A percentile compares a stretch with the other conserved stretches of the same genome.
Conservation (phyloP, 2,888 invertebrate species). For the Amphipyra tragopoginis region DNA sequence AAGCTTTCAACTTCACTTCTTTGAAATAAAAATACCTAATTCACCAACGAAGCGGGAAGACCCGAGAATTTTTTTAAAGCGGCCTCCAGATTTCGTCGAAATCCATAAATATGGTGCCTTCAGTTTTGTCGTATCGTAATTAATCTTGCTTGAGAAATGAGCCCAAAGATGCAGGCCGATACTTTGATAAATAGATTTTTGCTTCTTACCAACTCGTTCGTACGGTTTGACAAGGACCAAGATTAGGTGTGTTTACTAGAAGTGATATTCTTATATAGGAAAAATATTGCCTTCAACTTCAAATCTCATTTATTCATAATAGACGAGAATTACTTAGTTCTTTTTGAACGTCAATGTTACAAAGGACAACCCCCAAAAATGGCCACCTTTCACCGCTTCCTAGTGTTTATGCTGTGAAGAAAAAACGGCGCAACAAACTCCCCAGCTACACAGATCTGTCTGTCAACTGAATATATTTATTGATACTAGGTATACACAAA, state of each 20-base stretch:
- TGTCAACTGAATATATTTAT: no score
- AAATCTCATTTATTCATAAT: no score
- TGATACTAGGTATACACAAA: no score
- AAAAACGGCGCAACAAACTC: no score
- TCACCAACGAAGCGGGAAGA: slow-evolving; percentile 38
- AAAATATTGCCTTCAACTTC: no score
- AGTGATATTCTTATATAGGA: slow-evolving; percentile 20
- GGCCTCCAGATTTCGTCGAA: slow-evolving; percentile 23
- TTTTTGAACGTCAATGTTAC: no score
- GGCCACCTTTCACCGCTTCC: no score
- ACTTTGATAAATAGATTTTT: slow-evolving; percentile 87
- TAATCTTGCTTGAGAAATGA: slow-evolving; percentile 86
- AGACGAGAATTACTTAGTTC: no score
- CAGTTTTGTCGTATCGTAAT: slow-evolving; percentile 79
- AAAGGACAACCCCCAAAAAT: no score
- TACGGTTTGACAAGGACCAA: slow-evolving; percentile 57
- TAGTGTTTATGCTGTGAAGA: no score
- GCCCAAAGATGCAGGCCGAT: slow-evolving; percentile 78
- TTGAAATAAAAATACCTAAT: slow-evolving; percentile 31
- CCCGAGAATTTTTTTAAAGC: slow-evolving; percentile 47
- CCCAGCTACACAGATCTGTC: no score
- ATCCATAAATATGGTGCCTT: slow-evolving; percentile 70
- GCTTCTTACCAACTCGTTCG: slow-evolving; percentile 80
- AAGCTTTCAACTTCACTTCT: slow-evolving; percentile 3
- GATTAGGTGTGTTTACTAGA: slow-evolving; percentile 47